Percentiles rank a stretch among this genome's conserved stretches.
phyloP scores from a whole-genome alignment of 2,888 invertebrate species.

The Trissolcus japonicus region DNA sequence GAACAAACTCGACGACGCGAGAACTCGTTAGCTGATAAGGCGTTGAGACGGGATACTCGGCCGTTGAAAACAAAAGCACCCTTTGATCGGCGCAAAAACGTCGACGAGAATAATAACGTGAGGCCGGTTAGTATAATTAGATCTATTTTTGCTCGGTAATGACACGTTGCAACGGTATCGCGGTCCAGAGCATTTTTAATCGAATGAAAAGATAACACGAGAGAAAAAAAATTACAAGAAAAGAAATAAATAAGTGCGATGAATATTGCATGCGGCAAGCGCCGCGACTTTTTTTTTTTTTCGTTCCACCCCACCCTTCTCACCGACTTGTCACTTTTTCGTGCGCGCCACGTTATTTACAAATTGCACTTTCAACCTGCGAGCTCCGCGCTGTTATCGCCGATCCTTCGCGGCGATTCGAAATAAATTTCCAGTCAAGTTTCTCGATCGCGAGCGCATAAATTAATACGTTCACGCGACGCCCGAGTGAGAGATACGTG shows the following conservation, averaged over 20 bases:
- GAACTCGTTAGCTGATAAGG: constrained; percentile 16
- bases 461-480: constrained; percentile 50
- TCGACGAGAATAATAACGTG: constrained; percentile 38
- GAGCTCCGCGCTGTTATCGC: constrained; percentile 29
- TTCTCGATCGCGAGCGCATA: constrained; percentile 39
- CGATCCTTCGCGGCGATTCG: constrained; percentile 48
- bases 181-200: constrained; percentile 26
- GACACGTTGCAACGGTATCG: constrained; percentile 49
- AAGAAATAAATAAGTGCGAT: constrained; percentile 14
- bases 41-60: constrained; percentile 27
- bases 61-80: constrained; percentile 49
- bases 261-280: constrained; percentile 49
- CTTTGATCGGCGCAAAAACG: constrained; percentile 53
- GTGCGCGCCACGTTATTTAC: constrained; percentile 27
- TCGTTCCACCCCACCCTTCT: no score
- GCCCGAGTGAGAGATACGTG: constrained; percentile 26
- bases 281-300: constrained; percentile 31
- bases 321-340: constrained; percentile 11
- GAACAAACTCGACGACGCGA: constrained; percentile 3
- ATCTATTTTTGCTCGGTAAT: constrained; percentile 51
- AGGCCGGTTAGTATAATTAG: constrained; percentile 42
- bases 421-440: constrained; percentile 41
- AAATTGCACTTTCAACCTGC: constrained; percentile 52
- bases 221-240: no score
- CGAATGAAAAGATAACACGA: constrained; percentile 32